A percentile compares a stretch with the other conserved stretches of the same genome.
These are phyloP conservation scores for Leptinotarsa lineolata DNA, from an alignment of 1,140 invertebrate genomes.

Conservation along the genomic window DNA sequence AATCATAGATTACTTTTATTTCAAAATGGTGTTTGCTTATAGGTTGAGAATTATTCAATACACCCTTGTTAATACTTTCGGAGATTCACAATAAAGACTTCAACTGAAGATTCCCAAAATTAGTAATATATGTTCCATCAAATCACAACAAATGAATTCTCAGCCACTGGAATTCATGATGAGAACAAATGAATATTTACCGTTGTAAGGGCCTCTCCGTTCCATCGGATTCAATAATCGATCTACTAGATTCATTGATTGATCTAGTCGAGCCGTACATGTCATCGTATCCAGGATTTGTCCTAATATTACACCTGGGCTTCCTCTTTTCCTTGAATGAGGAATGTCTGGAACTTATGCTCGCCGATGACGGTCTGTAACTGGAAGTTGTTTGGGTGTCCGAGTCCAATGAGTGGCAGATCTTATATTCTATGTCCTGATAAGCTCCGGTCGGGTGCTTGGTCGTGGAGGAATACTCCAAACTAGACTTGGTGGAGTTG, in stretches of 20 bases:
- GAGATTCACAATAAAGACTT: no score
- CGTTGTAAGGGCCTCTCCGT: constrained; percentile 24
- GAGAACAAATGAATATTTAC: not conserved
- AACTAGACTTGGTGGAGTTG: constrained; percentile 46
- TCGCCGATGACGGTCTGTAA: constrained; percentile 33
- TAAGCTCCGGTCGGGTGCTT: constrained; percentile 49
- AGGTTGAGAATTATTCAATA: no score
- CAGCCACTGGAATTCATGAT: not conserved
- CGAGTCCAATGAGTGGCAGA: constrained; percentile 51
- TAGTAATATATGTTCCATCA: no score
- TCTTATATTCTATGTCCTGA: constrained; percentile 51
- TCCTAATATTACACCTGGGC: constrained; percentile 48
- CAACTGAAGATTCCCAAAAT: no score
- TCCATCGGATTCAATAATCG: constrained; percentile 46
- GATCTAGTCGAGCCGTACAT: constrained; percentile 48
- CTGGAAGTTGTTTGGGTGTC: constrained; percentile 47
- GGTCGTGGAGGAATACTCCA: constrained; percentile 50
- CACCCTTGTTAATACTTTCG: no score
- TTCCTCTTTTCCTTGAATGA: constrained; percentile 51
- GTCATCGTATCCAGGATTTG: constrained; percentile 52
- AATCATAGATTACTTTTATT: no score
- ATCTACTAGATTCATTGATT: constrained; percentile 43
- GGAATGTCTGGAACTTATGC: constrained; percentile 45
- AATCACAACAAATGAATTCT: no score
- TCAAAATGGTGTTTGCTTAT: no score